Evolutionary conservation across 1,140 invertebrate genomes (phyloP).

Genomic region (Prorops nasuta): DNA sequence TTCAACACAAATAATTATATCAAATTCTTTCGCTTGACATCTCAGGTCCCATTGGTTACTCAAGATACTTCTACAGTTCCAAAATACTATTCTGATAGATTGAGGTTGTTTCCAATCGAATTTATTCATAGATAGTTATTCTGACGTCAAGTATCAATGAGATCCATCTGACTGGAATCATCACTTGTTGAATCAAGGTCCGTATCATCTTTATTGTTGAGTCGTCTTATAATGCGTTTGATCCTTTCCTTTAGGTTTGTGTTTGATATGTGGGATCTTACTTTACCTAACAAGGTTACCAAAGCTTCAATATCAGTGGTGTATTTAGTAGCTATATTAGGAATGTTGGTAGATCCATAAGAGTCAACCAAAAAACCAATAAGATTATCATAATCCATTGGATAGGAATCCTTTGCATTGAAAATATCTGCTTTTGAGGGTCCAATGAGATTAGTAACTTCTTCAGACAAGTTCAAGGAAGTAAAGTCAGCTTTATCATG

Average conservation of each 20-base stretch:
- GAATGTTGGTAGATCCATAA: neutral
- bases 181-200: neutral
- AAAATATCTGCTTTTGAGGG: no score
- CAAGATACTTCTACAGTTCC: neutral
- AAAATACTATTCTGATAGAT: neutral
- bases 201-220: neutral
- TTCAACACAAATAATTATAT: constrained; percentile 11
- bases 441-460: no score
- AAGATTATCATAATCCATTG: neutral
- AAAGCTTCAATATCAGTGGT: neutral
- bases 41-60: neutral
- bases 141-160: no score
- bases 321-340: neutral
- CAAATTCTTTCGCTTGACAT: neutral
- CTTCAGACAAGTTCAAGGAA: no score
- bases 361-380: neutral
- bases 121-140: neutral
- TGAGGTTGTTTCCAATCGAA: neutral
- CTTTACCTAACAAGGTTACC: neutral
- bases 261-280: neutral
- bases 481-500: no score
- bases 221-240: neutral
- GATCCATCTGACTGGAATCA: no score
- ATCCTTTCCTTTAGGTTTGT: neutral
- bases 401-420: no score